Evolutionary conservation across 92 coral and sea anemone genomes (phyloP).

Genomic region (Porites cylindrica): DNA sequence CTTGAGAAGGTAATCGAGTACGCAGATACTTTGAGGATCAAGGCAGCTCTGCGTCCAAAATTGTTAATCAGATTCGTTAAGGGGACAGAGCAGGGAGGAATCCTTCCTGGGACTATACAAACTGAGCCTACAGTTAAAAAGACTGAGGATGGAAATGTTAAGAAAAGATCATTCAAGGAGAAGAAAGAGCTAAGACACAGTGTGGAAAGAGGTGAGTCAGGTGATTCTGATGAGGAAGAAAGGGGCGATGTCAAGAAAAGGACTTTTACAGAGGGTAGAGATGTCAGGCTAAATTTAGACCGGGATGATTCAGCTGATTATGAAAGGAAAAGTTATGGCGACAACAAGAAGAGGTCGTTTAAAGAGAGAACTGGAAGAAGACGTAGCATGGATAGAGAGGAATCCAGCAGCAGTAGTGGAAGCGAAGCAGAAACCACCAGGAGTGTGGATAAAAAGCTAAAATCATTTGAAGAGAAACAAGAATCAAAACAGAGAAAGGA

Average conservation of each 20-base stretch:
- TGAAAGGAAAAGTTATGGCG: not conserved
- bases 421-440: slow-evolving; percentile 8
- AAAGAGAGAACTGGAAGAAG: slow-evolving; percentile 19
- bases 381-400: not conserved
- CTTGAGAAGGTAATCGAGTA: slow-evolving; percentile 94
- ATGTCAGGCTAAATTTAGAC: not conserved
- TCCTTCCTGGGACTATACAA: slow-evolving; percentile 87
- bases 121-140: slow-evolving; percentile 9
- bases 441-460: not conserved
- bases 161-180: slow-evolving; percentile 26
- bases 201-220: no score
- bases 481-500: slow-evolving; percentile 10
- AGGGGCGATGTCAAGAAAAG: not conserved
- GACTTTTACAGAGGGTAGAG: not conserved
- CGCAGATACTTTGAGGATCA: slow-evolving; percentile 88
- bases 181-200: not conserved
- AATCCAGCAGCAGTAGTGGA: slow-evolving; percentile 7
- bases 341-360: not conserved
- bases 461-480: slow-evolving; percentile 3
- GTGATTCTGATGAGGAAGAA: not conserved
- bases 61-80: slow-evolving; percentile 90
- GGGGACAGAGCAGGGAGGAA: slow-evolving; percentile 80
- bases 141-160: not conserved
- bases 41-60: slow-evolving; percentile 79
- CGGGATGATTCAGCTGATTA: not conserved